phyloP scores from a whole-genome alignment of 2,888 invertebrate genomes.

The Archaeoteleia sp. region DNA sequence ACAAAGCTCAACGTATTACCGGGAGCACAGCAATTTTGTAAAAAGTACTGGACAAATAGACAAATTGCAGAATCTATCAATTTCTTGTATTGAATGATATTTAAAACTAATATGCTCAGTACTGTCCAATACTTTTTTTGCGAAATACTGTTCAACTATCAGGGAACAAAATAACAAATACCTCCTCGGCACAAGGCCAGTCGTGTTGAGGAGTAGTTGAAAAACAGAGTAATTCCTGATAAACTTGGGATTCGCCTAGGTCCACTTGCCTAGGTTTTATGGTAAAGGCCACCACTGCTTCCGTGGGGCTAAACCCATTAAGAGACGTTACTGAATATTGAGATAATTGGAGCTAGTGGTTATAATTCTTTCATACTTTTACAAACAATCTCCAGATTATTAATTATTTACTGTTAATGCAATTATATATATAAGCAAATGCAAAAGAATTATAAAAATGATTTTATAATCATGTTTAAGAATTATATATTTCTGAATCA shows the following conservation, averaged over 20 bases:
- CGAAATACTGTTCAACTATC: slow-evolving; percentile 43
- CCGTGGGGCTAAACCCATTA: slow-evolving; percentile 70
- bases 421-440: too few relatives aligned
- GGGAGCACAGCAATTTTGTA: background rate
- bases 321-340: slow-evolving; percentile 56
- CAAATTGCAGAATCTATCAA: too few relatives aligned
- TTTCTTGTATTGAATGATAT: too few relatives aligned
- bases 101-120: slow-evolving; percentile 12
- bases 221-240: slow-evolving; percentile 74
- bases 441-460: too few relatives aligned
- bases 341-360: slow-evolving; percentile 23
- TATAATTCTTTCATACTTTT: slow-evolving; percentile 1
- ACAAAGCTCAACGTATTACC: slow-evolving; percentile 5
- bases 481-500: too few relatives aligned
- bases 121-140: slow-evolving; percentile 52
- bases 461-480: too few relatives aligned
- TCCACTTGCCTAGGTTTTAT: slow-evolving; percentile 73
- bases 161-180: slow-evolving; percentile 64
- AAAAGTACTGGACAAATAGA: too few relatives aligned
- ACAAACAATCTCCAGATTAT: background rate
- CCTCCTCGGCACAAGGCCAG: slow-evolving; percentile 73
- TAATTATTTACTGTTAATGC: too few relatives aligned
- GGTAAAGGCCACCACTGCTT: slow-evolving; percentile 72
- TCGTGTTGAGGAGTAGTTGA: slow-evolving; percentile 71
- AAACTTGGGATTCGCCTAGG: slow-evolving; percentile 73